Conservation (phyloP, 2,113 vertebrate genomes). For the Loxodonta africana region DNA sequence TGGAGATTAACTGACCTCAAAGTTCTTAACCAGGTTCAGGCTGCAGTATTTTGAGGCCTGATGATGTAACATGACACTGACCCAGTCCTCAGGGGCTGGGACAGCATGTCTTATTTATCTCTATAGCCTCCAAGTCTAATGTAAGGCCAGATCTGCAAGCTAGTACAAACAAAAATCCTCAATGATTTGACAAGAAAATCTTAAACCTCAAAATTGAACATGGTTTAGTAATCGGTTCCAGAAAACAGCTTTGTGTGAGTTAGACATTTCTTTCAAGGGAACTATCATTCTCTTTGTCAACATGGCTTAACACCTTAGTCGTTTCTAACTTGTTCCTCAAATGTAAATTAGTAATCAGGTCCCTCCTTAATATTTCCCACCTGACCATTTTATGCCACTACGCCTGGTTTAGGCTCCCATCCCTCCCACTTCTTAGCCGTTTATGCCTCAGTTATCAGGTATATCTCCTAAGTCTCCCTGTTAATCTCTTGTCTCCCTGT, state of each 20-base stretch:
- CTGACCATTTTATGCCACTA: not conserved
- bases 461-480: not conserved
- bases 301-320: not conserved
- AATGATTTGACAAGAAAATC: not conserved
- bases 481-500: not conserved
- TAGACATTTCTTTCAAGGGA: not conserved
- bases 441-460: not conserved
- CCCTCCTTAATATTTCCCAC: not conserved
- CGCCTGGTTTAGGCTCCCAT: not conserved
- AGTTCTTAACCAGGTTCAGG: not conserved
- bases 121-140: too few relatives aligned
- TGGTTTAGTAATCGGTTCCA: not conserved
- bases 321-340: not conserved
- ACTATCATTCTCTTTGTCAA: not conserved
- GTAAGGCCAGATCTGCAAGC: too few relatives aligned
- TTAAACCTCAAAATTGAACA: not conserved
- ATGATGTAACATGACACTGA: not conserved
- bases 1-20: not conserved
- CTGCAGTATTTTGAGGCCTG: not conserved
- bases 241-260: not conserved
- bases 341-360: not conserved
- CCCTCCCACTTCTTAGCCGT: not conserved
- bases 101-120: not conserved
- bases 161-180: not conserved
- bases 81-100: not conserved